Conservation (phyloP, 2,797 vertebrate genomes). For the Anguilla marmorata region DNA sequence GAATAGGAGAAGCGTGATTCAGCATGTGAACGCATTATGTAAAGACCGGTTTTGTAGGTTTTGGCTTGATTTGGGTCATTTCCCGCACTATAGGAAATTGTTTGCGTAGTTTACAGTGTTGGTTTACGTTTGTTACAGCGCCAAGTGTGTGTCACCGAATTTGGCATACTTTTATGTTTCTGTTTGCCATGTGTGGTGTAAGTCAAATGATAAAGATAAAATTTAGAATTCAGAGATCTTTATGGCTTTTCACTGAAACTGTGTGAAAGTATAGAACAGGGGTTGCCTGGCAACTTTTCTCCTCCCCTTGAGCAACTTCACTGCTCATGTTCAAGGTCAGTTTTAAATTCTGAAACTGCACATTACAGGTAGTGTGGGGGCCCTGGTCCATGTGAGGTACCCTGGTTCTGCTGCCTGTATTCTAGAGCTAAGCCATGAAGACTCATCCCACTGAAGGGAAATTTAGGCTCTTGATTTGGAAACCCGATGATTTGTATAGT, state of each 20-base stretch:
- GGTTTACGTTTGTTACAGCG: accelerated
- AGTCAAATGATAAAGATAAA: not conserved
- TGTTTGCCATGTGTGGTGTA: not conserved
- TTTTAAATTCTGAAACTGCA: not conserved
- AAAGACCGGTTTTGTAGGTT: conserved; percentile 2
- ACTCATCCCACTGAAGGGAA: not conserved
- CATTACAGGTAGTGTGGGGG: not conserved
- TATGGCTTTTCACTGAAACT: not conserved
- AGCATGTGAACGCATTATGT: not conserved
- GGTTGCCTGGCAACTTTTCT: not conserved
- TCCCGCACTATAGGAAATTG: not conserved
- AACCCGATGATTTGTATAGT: not conserved
- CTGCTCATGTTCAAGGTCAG: not conserved
- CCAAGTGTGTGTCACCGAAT: not conserved
- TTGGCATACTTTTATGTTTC: not conserved
- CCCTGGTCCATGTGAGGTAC: too few relatives aligned
- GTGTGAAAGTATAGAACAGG: not conserved
- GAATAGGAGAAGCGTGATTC: not conserved
- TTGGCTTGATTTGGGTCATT: not conserved
- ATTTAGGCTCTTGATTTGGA: not conserved
- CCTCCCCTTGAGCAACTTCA: not conserved
- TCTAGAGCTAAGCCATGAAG: not conserved
- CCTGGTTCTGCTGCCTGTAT: not conserved
- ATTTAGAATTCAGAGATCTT: too few relatives aligned
- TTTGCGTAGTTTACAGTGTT: not conserved